These are phyloP conservation scores for Heliothis virescens DNA, from an alignment of 1,140 invertebrate species.

Conservation along the genomic window DNA sequence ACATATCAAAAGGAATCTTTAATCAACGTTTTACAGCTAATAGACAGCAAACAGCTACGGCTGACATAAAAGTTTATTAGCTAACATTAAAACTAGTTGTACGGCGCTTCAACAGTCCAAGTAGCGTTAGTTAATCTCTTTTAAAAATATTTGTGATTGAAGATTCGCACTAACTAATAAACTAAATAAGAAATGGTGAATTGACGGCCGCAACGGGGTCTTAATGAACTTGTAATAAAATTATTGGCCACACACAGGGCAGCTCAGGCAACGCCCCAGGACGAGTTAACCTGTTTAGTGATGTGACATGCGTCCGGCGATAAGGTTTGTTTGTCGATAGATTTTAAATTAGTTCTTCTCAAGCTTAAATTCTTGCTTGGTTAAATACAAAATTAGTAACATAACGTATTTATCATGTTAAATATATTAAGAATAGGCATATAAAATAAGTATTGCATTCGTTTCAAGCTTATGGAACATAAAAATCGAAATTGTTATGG, in stretches of 20 bases:
- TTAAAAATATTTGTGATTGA: conserved; percentile 30
- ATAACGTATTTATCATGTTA: background rate
- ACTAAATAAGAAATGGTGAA: conserved; percentile 61
- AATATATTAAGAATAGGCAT: too few relatives aligned
- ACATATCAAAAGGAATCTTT: conserved; percentile 2
- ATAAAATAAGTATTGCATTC: background rate
- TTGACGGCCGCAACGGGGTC: conserved; percentile 71
- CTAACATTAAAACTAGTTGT: conserved; percentile 2
- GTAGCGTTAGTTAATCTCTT: background rate
- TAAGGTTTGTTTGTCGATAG: conserved; percentile 10
- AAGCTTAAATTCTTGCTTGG: background rate
- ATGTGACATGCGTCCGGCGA: conserved; percentile 45
- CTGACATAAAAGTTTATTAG: conserved; percentile 26
- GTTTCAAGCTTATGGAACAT: background rate
- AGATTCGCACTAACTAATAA: conserved; percentile 48
- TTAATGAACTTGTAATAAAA: conserved; percentile 86
- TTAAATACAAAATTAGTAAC: too few relatives aligned
- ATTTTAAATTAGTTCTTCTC: background rate
- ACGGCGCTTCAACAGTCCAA: background rate
- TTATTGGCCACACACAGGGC: conserved; percentile 84
- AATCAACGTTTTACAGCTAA: conserved; percentile 41
- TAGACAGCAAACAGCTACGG: conserved; percentile 19
- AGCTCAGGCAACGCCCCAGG: conserved; percentile 78
- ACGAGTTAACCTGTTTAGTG: conserved; percentile 80
- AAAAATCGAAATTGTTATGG: conserved; percentile 8